Evolutionary conservation across 1,140 invertebrate species (phyloP), one percentile per base, ranked within the genome.

Genomic region (Holcopasites calliopsidis): DNA sequence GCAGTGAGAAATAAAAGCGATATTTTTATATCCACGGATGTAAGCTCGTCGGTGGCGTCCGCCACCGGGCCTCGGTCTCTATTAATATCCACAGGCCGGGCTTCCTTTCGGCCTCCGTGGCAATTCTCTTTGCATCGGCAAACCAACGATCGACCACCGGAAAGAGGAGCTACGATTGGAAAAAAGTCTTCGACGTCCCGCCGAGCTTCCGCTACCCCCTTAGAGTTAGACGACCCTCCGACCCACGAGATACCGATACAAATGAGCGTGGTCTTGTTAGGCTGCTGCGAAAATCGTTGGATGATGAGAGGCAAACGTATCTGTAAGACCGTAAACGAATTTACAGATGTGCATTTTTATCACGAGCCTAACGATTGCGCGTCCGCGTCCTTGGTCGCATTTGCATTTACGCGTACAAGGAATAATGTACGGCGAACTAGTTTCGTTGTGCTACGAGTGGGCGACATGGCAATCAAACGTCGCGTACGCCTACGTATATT

Each of bases 21-120:
- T 91, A 91, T 91, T 91, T 91, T 91, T 90, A 90, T 88, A 87
- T 87, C 83, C 82, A 85, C 85, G 75, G 71, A 80, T 82, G 86
- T 86, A 87, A 88, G 85, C 88, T 88, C 71, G 71, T 74, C 82
- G 78, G 79, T 80, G 77, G 78, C 82, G 85, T 82, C 71, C 79
- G 85, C 84, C 80, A 85, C 83, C 87, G 82, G 87, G 86, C 86
- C 88, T 88, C 85, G 86, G 82, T 62, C 87, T 90, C 90, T 91
- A 91, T 90, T 90, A 91, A 91, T 91, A 91, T 90, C 89, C 83
- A 81, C 78, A 76, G 86, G 80, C 88, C 81, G 83, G 82, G 86
- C 83, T 88, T 86, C 81, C 82, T 88, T 79, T 88, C 80, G 73
- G 64, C 65, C 82, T 82, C 76, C 73, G 65, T 54, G 69, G 73